Conservation (phyloP, 2,797 vertebrate genomes). For the Kryptopterus vitreolus region DNA sequence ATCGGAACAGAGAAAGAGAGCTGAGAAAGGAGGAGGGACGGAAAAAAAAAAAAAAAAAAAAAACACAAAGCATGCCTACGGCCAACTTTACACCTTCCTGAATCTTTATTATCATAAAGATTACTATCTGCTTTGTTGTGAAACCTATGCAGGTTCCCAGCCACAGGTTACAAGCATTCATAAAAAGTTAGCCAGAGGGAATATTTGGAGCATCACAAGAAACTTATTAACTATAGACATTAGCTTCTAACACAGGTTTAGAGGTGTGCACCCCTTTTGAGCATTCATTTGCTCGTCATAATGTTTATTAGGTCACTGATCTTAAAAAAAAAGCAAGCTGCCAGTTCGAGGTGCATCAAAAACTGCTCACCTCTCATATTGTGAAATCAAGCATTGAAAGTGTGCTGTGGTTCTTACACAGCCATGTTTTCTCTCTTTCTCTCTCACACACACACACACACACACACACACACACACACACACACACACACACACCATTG, state of each 20-base stretch:
- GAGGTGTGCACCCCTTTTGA: slow-evolving; percentile 16
- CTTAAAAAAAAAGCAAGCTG: slow-evolving; percentile 43
- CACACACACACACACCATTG: background rate
- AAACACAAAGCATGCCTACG: slow-evolving; percentile 43
- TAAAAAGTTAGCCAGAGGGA: background rate
- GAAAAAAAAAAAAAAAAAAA: slow-evolving; percentile 3
- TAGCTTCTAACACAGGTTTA: slow-evolving; percentile 9
- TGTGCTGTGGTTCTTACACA: slow-evolving; percentile 23
- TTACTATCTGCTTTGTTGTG: background rate
- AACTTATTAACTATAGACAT: slow-evolving; percentile 25
- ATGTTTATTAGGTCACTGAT: slow-evolving; percentile 48
- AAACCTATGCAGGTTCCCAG: background rate
- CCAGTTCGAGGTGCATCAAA: slow-evolving; percentile 42
- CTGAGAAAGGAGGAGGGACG: slow-evolving; percentile 3
- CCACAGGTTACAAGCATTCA: background rate
- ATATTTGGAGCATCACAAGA: background rate
- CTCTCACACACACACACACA: background rate
- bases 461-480: background rate
- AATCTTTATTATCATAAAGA: slow-evolving; percentile 38
- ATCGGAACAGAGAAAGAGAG: slow-evolving; percentile 42
- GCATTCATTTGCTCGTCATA: slow-evolving; percentile 13
- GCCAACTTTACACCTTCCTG: slow-evolving; percentile 23
- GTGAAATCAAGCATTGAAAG: slow-evolving; percentile 47
- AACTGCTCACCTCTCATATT: slow-evolving; percentile 12
- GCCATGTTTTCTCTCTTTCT: slow-evolving; percentile 16